Conservation (phyloP, 2,888 invertebrate genomes). For the Apeira syringaria region DNA sequence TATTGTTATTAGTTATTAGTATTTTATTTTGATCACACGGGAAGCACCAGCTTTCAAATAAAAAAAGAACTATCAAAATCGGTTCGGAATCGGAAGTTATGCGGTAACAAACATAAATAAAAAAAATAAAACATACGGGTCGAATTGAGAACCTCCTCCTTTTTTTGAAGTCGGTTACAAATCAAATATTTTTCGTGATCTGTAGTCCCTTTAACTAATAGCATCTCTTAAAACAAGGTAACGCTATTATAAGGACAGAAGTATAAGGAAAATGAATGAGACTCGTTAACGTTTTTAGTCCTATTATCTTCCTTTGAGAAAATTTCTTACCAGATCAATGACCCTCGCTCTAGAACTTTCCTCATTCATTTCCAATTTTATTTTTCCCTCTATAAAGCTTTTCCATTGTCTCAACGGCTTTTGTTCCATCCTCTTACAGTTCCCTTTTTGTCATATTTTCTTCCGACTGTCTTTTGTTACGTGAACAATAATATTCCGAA, state of each 20-base stretch:
- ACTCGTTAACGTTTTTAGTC: conserved; percentile 16
- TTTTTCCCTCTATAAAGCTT: conserved; percentile 27
- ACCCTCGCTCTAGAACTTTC: conserved; percentile 25
- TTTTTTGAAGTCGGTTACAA: too few species aligned
- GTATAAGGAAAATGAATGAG: conserved; percentile 10
- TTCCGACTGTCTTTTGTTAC: conserved; percentile 7
- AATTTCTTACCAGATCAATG: conserved; percentile 29
- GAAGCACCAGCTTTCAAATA: too few species aligned
- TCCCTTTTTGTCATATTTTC: conserved; percentile 26
- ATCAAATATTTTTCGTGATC: too few species aligned
- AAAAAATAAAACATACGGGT: too few species aligned
- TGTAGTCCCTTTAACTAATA: too few species aligned
- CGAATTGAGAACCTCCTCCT: too few species aligned
- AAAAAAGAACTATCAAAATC: too few species aligned
- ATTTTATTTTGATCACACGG: too few species aligned
- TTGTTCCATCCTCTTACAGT: conserved; percentile 27
- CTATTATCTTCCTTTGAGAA: conserved; percentile 20
- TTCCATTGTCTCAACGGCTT: conserved; percentile 28
- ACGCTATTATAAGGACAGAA: not conserved
- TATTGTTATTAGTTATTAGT: too few species aligned
- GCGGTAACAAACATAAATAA: too few species aligned
- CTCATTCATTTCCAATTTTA: conserved; percentile 33
- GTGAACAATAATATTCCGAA: too few species aligned
- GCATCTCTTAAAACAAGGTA: not conserved
- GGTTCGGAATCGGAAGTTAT: too few species aligned